A percentile compares a stretch with the other conserved stretches of the same genome.
phyloP scores from a whole-genome alignment of 2,888 invertebrate genomes.

The Lepas anatifera region DNA sequence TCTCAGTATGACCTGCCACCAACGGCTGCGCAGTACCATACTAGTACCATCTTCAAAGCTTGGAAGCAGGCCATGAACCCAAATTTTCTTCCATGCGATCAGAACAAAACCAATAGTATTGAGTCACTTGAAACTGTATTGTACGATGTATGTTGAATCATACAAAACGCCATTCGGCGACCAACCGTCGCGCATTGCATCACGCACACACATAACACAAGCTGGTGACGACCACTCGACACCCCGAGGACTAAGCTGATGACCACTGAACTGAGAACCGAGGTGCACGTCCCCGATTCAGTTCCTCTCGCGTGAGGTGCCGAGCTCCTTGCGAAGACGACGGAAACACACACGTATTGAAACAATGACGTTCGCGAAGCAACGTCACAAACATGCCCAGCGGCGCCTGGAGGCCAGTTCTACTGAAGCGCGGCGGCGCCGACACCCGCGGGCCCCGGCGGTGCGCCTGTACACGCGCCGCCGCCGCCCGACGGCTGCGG shows the following conservation, averaged over 20 bases:
- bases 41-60: too few relatives aligned
- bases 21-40: too few relatives aligned
- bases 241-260: neutral
- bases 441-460: neutral
- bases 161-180: neutral
- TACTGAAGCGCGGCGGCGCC: neutral
- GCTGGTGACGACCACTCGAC: neutral
- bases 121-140: slow-evolving; percentile 6
- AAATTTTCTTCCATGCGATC: too few relatives aligned
- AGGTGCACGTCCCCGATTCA: neutral
- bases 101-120: too few relatives aligned
- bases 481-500: neutral
- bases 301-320: neutral
- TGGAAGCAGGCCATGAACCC: too few relatives aligned
- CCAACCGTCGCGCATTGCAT: neutral
- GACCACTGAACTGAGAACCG: neutral
- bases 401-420: neutral
- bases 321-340: neutral
- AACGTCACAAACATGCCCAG: neutral
- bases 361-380: neutral
- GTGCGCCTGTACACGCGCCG: neutral
- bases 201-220: neutral
- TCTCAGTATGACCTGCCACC: too few relatives aligned
- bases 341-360: neutral
- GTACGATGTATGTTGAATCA: neutral